phyloP scores from a whole-genome alignment of 2,888 invertebrate species.

The Aphelenchoides bicaudatus region DNA sequence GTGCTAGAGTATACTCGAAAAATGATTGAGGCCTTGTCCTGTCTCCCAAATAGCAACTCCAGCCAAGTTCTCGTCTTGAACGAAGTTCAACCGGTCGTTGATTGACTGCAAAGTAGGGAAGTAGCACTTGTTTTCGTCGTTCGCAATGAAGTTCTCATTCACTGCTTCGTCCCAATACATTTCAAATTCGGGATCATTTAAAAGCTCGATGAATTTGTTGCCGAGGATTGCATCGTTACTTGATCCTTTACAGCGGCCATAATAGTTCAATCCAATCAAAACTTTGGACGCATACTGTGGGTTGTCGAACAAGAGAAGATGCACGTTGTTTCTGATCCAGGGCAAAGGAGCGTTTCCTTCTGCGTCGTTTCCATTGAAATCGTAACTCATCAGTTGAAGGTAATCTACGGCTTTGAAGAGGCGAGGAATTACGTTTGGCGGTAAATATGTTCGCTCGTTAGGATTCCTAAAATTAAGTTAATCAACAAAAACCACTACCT shows the following conservation, averaged over 20 bases:
- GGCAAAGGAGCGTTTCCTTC: conserved; percentile 45
- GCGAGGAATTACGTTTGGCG: neutral
- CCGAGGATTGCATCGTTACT: conserved; percentile 30
- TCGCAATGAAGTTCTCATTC: conserved; percentile 38
- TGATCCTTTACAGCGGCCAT: conserved; percentile 37
- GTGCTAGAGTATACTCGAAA: conserved; percentile 26
- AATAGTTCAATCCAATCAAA: conserved; percentile 48
- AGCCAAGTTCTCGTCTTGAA: conserved; percentile 38
- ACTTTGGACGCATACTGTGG: conserved; percentile 28
- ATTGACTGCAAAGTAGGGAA: neutral
- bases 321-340: conserved; percentile 43
- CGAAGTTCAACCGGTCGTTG: conserved; percentile 1
- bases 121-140: neutral
- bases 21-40: conserved; percentile 54
- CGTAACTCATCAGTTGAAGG: conserved; percentile 55
- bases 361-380: conserved; percentile 35
- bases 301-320: conserved; percentile 18
- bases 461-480: neutral
- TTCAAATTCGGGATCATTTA: conserved; percentile 28
- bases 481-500: neutral
- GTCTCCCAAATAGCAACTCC: conserved; percentile 56
- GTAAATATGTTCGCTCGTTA: neutral
- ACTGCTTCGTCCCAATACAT: conserved; percentile 41
- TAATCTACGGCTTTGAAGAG: conserved; percentile 41
- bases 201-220: conserved; percentile 37